phyloP scores from a whole-genome alignment of 2,113 vertebrate genomes.

The Halcyon malimbica region DNA sequence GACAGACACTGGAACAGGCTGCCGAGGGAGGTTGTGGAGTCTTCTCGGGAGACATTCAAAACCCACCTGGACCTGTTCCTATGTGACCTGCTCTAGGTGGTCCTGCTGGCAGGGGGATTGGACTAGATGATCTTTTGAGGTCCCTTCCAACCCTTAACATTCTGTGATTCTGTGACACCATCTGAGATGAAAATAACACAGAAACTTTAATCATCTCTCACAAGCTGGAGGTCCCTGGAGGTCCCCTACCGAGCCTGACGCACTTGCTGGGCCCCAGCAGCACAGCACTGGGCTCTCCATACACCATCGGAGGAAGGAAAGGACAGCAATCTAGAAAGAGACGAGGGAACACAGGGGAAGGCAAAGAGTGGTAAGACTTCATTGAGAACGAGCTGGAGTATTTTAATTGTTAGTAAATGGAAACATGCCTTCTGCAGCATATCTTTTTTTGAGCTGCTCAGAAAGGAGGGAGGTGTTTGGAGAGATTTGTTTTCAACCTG shows the following conservation, averaged over 20 bases:
- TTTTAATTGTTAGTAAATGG: background rate
- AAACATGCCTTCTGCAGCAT: background rate
- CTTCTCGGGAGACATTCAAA: too few relatives aligned
- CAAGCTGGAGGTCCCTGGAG: background rate
- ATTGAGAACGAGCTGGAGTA: background rate
- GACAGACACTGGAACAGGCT: too few relatives aligned
- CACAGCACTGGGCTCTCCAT: rapidly evolving
- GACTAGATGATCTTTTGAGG: too few relatives aligned
- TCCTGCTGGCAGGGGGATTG: too few relatives aligned
- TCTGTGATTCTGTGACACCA: too few relatives aligned
- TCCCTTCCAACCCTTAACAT: too few relatives aligned
- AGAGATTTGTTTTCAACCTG: background rate
- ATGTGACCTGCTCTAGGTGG: too few relatives aligned
- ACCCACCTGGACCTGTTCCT: too few relatives aligned
- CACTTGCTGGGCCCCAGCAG: background rate
- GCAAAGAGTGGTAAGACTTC: background rate
- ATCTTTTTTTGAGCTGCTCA: background rate
- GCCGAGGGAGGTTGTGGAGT: too few relatives aligned
- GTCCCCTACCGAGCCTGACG: background rate
- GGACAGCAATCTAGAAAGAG: background rate
- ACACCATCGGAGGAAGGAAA: background rate
- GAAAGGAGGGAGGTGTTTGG: background rate
- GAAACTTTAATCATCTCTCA: background rate
- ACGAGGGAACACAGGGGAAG: background rate
- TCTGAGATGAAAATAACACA: background rate